Base-by-base conservation (phyloP, 1,140 invertebrate species). In the Venturia canescens region DNA sequence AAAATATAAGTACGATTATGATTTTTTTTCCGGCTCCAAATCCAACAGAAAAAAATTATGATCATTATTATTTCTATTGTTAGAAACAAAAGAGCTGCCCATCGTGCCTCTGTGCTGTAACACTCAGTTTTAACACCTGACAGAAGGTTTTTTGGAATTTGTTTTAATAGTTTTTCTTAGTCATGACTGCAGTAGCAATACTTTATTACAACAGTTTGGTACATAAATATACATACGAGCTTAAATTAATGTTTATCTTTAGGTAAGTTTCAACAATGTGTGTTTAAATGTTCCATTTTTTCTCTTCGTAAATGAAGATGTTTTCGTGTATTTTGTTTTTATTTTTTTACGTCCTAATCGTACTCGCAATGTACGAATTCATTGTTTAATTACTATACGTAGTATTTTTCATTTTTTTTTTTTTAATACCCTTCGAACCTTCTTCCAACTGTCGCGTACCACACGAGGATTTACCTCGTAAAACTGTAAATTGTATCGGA, bases 181-280 rank as follows among this genome's bases (percentile, higher is more conserved):
- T 88, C 76, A 80, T 87, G 86, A 87, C 85, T 87, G 84, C 69
- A 81, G 77, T 88, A 85, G 85, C 82, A 90, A 88, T 90, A 87
- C 82, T 90, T 90, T 91, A 90, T 91, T 89, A 89, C 86, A 91
- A 90, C 83, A 86, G 85, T 90, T 89, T 89, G 85, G 89, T 91
- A 91, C 89, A 91, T 90, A 91, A 91, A 90, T 91, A 91, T 90
- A 90, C 87, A 90, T 90, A 86, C 48, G 83, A 86, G 80, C 84
- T 84, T 82, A 83, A 86, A 83, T 87, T 85, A 80, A 85, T 84
- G 83, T 84, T 29, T 80, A 71, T 79, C 80, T 70, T 82, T 84
- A 81, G 74, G 76, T 84, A 82, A 80, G 81, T 84, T 82, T 87
- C 83, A 88, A 88, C 84, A 85, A 86, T 84, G 76, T 83, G 72